Conservation (phyloP, 2,113 vertebrate species). For the Lophius piscatorius region DNA sequence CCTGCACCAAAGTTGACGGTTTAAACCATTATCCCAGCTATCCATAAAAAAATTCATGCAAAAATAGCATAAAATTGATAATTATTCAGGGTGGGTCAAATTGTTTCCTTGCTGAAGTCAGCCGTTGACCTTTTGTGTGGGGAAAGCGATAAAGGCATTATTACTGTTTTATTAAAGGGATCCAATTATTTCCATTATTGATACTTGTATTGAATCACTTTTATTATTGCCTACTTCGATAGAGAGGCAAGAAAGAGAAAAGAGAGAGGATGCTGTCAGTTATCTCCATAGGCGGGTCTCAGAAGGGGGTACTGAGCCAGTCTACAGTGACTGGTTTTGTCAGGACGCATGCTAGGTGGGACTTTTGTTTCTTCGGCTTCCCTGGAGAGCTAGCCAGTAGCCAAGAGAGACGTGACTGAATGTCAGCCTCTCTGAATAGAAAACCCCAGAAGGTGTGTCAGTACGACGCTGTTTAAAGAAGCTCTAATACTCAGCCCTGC, state of each 20-base stretch:
- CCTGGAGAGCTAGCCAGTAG: slow-evolving; percentile 52
- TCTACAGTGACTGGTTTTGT: slow-evolving; percentile 44
- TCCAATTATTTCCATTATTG: no score
- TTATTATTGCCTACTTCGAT: neutral
- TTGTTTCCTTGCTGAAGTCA: no score
- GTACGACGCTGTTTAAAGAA: slow-evolving; percentile 44
- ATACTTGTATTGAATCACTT: no score
- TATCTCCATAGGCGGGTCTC: slow-evolving; percentile 42
- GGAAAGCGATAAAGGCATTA: no score
- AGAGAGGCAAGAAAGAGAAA: slow-evolving; percentile 1
- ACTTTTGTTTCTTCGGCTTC: slow-evolving; percentile 51
- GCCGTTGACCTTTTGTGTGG: no score
- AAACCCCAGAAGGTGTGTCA: slow-evolving; percentile 44
- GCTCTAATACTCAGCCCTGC: slow-evolving; percentile 28
- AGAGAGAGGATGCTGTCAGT: slow-evolving; percentile 37
- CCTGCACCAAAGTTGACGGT: no score
- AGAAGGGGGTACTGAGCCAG: slow-evolving; percentile 46
- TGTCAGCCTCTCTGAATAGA: slow-evolving; percentile 52
- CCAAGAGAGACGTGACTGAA: slow-evolving; percentile 52
- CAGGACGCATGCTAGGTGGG: slow-evolving; percentile 39
- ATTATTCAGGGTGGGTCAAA: no score
- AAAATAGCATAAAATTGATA: no score
- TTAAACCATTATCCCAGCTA: no score
- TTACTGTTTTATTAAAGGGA: no score
- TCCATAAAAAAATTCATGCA: no score